Evolutionary conservation across 1,140 invertebrate species (phyloP), one percentile per base, ranked within the genome.

Genomic region (Lycorma delicatula): DNA sequence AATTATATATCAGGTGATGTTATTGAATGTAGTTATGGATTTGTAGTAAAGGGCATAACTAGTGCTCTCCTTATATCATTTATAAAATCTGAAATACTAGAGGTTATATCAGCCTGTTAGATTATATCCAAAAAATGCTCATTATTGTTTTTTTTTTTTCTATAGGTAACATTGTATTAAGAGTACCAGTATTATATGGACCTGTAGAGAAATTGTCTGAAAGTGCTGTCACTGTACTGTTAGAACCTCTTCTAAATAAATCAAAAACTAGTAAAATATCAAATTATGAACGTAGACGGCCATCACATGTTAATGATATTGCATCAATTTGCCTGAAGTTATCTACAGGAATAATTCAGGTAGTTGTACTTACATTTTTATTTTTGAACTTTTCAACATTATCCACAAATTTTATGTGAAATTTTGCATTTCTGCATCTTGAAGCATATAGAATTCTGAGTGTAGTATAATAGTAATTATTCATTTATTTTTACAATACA

Each of bases 161-260:
- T n/a, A n/a, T n/a, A n/a, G n/a, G n/a, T n/a, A n/a, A n/a, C n/a
- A 60, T 71, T 51, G 67, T 80, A 23, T 63, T 81, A 4, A 63
- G 79, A 49, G 68, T 81, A 27, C 78, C 79, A 20, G 70, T 81
- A 16, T 62, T 80, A 4, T 80, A 79, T 67, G 77, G 77, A 20
- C 64, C 70, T 25, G 73, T 79, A 18, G 76, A 78, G 60, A 67
- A 59, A 16, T 56, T 79, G 22, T 68, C 65, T 20, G 79, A 81
- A 64, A 79, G 76, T 70, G 76, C 78, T 22, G 71, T 80, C 3
- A 78, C 78, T n/a, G 61, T 67, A 48, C 63, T 80, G 22, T 68
- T 78, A n/a, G 55, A 64, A 26, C 26, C 67, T 13, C 59, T 77
- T 16, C 68, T 71, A 34, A 60, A 67, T 18, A 49, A 49, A 12